Conservation (phyloP, 2,797 vertebrate species). For the Kryptopterus vitreolus region DNA sequence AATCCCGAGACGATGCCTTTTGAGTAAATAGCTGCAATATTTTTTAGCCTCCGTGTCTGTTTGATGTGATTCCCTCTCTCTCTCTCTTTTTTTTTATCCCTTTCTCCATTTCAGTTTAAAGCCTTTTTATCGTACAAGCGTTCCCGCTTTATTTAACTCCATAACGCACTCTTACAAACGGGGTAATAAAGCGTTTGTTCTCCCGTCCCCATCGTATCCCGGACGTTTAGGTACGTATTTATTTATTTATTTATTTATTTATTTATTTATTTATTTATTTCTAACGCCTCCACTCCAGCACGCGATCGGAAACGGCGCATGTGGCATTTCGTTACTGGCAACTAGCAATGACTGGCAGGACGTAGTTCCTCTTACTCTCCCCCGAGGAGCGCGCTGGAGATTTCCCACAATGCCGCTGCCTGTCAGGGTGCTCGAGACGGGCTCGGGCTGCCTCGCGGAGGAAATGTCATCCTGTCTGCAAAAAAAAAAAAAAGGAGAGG, state of each 20-base stretch:
- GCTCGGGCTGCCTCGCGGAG: conserved; percentile 66
- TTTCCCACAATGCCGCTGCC: conserved; percentile 70
- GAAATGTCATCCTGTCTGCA: conserved; percentile 73
- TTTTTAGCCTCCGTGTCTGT: not conserved
- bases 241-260: too few relatives aligned
- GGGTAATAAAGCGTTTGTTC: not conserved
- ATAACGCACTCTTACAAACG: not conserved
- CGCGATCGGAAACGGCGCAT: conserved; percentile 59
- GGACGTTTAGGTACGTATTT: too few relatives aligned
- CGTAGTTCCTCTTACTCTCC: conserved; percentile 52
- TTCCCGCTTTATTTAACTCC: conserved; percentile 6
- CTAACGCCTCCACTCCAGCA: not conserved
- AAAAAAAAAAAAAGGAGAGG: not conserved
- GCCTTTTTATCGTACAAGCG: not conserved
- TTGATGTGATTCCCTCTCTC: not conserved
- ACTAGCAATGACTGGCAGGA: conserved; percentile 44
- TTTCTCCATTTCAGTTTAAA: not conserved
- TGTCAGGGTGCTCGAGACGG: conserved; percentile 74
- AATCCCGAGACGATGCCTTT: not conserved
- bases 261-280: too few relatives aligned
- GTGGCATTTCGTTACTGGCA: conserved; percentile 68
- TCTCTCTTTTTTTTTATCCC: not conserved
- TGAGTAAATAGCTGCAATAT: not conserved
- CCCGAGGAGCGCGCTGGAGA: conserved; percentile 71
- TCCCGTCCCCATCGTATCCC: not conserved